Evolutionary conservation across 2,888 invertebrate species (phyloP).

Genomic region (Ecliptopera silaceata): DNA sequence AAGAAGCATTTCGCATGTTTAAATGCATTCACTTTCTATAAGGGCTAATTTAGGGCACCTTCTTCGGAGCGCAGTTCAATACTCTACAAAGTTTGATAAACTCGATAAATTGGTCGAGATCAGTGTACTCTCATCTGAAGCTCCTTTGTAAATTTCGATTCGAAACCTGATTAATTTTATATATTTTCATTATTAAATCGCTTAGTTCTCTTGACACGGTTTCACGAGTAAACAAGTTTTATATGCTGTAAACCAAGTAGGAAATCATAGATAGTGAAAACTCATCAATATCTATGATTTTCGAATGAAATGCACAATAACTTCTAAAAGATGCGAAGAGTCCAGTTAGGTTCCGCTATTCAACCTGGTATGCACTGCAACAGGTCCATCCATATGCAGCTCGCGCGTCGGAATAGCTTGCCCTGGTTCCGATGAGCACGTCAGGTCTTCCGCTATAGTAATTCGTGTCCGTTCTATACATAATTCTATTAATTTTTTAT

Average conservation of each 20-base stretch:
- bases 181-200: too few relatives aligned
- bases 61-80: constrained; percentile 34
- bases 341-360: constrained; percentile 72
- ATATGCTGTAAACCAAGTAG: background rate
- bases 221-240: background rate
- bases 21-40: constrained; percentile 33
- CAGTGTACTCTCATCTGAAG: constrained; percentile 20
- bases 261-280: background rate
- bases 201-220: background rate
- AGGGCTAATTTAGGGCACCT: constrained; percentile 35
- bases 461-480: constrained; percentile 14
- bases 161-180: background rate
- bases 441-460: constrained; percentile 33
- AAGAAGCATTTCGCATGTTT: constrained; percentile 14
- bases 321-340: constrained; percentile 31
- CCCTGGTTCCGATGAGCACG: constrained; percentile 33
- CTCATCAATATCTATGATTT: constrained; percentile 7
- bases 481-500: constrained; percentile 20
- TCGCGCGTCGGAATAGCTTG: constrained; percentile 32
- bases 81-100: constrained; percentile 31
- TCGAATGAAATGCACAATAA: constrained; percentile 18
- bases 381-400: constrained; percentile 56
- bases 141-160: background rate
- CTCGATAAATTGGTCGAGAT: constrained; percentile 27
- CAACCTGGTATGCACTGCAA: constrained; percentile 63